Evolutionary conservation across 2,113 vertebrate genomes (phyloP).

Genomic region (Takifugu bimaculatus): DNA sequence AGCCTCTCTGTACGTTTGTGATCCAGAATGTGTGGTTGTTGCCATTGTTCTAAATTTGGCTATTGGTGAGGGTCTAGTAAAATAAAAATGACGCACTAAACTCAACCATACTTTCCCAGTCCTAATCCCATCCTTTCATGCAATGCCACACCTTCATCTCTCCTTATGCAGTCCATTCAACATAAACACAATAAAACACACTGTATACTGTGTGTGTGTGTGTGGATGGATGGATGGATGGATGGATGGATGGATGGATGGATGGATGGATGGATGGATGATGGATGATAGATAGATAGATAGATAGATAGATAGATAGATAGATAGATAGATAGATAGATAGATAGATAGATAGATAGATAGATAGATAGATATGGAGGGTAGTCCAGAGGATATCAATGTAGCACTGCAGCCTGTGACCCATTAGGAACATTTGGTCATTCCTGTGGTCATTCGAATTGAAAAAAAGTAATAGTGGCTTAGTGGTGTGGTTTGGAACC

Average conservation of each 20-base stretch:
- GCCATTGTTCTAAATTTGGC: constrained; percentile 48
- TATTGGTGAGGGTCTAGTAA: constrained; percentile 58
- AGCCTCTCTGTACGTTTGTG: constrained; percentile 63
- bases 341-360: too few relatives aligned
- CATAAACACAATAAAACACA: neutral
- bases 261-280: too few relatives aligned
- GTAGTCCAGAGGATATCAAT: constrained; percentile 7
- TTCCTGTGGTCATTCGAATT: constrained; percentile 5
- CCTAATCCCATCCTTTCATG: constrained; percentile 9
- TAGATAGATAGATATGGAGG: constrained; percentile 3
- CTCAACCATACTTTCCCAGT: too few relatives aligned
- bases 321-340: too few relatives aligned
- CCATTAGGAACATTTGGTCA: constrained; percentile 27
- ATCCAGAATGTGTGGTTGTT: constrained; percentile 57
- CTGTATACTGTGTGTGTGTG: too few relatives aligned
- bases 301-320: too few relatives aligned
- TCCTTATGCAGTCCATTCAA: constrained; percentile 33
- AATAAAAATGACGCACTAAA: constrained; percentile 48
- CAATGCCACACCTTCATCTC: constrained; percentile 34
- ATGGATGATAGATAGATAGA: too few relatives aligned
- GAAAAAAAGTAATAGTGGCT: too few relatives aligned
- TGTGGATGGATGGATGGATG: too few relatives aligned
- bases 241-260: too few relatives aligned
- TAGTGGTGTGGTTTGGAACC: too few relatives aligned
- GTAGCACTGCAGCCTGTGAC: constrained; percentile 32